Percentiles rank a stretch among this genome's conserved stretches.
Evolutionary conservation across 2,113 vertebrate genomes (phyloP).

Genomic region (Neoarius graeffei): DNA sequence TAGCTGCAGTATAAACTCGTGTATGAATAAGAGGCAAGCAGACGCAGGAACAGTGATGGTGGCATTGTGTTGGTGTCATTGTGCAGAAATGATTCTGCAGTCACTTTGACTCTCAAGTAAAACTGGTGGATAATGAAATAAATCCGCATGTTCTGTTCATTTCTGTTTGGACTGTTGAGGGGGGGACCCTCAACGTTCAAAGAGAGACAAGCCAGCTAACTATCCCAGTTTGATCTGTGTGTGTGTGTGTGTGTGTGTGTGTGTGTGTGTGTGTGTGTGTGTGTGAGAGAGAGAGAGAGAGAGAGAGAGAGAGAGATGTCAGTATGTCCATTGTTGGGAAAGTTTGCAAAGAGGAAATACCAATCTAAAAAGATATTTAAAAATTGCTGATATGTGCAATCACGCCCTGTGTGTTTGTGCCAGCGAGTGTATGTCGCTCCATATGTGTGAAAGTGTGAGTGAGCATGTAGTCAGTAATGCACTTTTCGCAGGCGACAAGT

Average conservation of each 20-base stretch:
- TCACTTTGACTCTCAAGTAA: neutral
- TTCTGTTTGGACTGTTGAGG: neutral
- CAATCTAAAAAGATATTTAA: neutral
- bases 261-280: conserved; percentile 8
- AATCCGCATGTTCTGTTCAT: no score
- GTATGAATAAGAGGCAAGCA: neutral
- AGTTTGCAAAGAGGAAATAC: conserved; percentile 12
- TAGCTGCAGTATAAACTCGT: neutral
- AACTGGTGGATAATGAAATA: neutral
- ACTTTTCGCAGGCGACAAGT: conserved; percentile 8
- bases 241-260: neutral
- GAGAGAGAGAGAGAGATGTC: neutral
- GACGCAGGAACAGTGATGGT: neutral
- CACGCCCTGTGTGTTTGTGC: conserved; percentile 31
- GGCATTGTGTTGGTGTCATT: neutral
- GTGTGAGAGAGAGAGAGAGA: neutral
- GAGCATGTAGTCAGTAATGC: neutral
- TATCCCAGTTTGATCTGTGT: neutral
- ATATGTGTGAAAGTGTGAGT: conserved; percentile 31
- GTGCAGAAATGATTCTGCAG: neutral
- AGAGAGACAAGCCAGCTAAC: neutral
- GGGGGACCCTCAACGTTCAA: neutral
- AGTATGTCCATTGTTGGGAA: conserved; percentile 5
- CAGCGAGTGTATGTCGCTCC: neutral
- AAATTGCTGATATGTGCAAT: conserved; percentile 12